Conservation (phyloP, 2,888 invertebrate species). For the Callyntrura guangdongensis region DNA sequence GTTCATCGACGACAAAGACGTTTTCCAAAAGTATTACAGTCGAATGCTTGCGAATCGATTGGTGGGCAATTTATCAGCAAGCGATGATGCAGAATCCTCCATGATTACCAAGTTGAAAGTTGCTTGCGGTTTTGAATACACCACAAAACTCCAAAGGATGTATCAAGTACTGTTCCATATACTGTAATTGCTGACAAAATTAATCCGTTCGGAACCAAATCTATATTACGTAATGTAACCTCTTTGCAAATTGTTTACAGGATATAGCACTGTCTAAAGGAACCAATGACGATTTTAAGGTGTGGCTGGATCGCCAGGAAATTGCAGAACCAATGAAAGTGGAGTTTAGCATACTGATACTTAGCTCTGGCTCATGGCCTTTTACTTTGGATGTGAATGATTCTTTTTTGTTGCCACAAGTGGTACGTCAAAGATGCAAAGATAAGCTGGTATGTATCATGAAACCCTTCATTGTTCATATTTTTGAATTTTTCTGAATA, state of each 20-base stretch:
- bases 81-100: constrained; percentile 78
- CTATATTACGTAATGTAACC: no score
- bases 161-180: no score
- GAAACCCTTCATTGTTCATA: no score
- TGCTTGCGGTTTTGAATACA: constrained; percentile 80
- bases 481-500: no score
- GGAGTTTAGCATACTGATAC: constrained; percentile 72
- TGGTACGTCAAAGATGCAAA: constrained; percentile 42
- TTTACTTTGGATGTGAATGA: constrained; percentile 68
- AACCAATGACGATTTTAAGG: constrained; percentile 74
- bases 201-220: no score
- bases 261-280: constrained; percentile 75
- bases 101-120: constrained; percentile 80
- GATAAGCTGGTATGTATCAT: no score
- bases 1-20: constrained; percentile 79
- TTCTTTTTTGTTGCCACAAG: constrained; percentile 67
- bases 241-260: constrained; percentile 20
- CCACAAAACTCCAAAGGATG: constrained; percentile 76
- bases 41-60: constrained; percentile 72
- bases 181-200: no score
- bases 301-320: constrained; percentile 49
- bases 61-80: constrained; percentile 69
- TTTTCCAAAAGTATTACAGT: constrained; percentile 79
- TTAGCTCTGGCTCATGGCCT: constrained; percentile 79
- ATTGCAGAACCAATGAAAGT: constrained; percentile 67